phyloP scores from a whole-genome alignment of 2,888 invertebrate species.

The Cordilura impudica region DNA sequence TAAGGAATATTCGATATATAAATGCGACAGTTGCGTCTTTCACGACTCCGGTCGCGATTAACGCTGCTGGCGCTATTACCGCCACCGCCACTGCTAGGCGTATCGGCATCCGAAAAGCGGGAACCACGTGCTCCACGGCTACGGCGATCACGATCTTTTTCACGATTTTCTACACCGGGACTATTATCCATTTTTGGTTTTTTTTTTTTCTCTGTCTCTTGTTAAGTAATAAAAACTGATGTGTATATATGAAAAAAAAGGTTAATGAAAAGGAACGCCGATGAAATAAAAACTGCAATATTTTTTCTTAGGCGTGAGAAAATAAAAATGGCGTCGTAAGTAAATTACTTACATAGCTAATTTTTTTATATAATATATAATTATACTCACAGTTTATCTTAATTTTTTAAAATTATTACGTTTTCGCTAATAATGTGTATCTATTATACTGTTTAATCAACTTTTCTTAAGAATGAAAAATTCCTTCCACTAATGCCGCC shows the following conservation, averaged over 20 bases:
- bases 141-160: constrained; percentile 81
- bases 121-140: constrained; percentile 82
- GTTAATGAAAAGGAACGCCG: constrained; percentile 33
- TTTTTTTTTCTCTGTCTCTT: constrained; percentile 11
- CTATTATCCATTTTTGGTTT: constrained; percentile 44
- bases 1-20: constrained; percentile 88
- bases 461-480: no score
- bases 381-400: neutral
- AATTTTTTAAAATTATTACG: no score
- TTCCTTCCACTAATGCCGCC: no score
- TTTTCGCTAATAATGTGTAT: no score
- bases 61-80: constrained; percentile 66
- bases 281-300: neutral
- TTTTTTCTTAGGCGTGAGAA: neutral
- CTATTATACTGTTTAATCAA: no score
- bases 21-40: constrained; percentile 76
- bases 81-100: constrained; percentile 62
- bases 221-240: constrained; percentile 39
- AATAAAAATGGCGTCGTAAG: constrained; percentile 41
- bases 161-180: constrained; percentile 67
- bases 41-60: constrained; percentile 79
- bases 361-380: neutral
- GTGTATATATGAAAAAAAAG: constrained; percentile 15
- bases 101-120: constrained; percentile 78
- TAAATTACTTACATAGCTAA: constrained; percentile 32